Evolutionary conservation across 2,888 invertebrate genomes (phyloP).

Genomic region (Dasypolia templi): DNA sequence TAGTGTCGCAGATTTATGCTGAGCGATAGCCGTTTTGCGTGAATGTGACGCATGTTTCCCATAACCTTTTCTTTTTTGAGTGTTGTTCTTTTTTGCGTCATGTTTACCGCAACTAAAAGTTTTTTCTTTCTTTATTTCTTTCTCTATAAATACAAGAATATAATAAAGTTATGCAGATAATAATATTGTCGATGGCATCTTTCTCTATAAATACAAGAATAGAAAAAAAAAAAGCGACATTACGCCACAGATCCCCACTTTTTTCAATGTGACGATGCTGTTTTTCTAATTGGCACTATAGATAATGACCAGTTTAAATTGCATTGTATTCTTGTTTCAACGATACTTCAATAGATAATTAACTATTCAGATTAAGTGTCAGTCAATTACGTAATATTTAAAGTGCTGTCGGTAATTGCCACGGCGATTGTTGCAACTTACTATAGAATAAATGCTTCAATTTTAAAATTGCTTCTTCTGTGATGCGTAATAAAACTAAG

Average conservation of each 20-base stretch:
- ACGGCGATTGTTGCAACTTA: neutral
- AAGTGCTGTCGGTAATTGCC: neutral
- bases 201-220: neutral
- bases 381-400: neutral
- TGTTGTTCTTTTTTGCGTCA: no score
- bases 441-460: slow-evolving; percentile 8
- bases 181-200: neutral
- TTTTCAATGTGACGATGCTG: neutral
- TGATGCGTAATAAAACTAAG: neutral
- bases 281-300: slow-evolving; percentile 1
- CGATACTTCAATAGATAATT: slow-evolving; percentile 12
- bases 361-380: slow-evolving; percentile 11
- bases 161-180: neutral
- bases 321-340: slow-evolving; percentile 10
- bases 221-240: neutral
- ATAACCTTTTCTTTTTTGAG: no score
- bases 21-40: no score
- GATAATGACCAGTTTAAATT: slow-evolving; percentile 10
- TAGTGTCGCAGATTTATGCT: no score
- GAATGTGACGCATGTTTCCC: no score
- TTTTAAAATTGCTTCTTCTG: neutral
- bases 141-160: no score
- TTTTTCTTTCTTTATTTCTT: no score
- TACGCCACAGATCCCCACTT: neutral
- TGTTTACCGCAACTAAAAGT: no score